phyloP scores from a whole-genome alignment of 2,797 vertebrate genomes.

The Helarctos malayanus region DNA sequence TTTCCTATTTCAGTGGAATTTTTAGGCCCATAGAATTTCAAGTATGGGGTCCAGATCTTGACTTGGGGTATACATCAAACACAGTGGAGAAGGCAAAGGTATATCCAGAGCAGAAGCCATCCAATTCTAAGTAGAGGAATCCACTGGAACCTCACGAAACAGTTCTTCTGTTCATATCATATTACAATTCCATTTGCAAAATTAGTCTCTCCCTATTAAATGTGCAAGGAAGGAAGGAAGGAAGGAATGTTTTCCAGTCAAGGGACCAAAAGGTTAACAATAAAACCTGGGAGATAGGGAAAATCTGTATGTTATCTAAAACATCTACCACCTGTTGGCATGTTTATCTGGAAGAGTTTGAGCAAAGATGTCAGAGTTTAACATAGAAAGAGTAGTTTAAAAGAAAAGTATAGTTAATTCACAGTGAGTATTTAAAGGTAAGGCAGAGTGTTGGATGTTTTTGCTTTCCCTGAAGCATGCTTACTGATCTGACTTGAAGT shows the following conservation, averaged over 20 bases:
- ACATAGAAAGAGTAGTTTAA: neutral
- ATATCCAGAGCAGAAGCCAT: neutral
- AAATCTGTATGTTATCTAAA: neutral
- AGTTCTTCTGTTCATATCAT: neutral
- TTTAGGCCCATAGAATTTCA: slow-evolving; percentile 4
- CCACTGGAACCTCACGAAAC: neutral
- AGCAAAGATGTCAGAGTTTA: neutral
- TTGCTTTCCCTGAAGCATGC: neutral
- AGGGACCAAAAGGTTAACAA: neutral
- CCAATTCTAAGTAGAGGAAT: neutral
- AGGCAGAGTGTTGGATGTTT: neutral
- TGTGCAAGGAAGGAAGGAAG: neutral
- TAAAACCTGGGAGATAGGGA: neutral
- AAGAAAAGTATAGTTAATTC: neutral
- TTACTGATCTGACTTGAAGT: neutral
- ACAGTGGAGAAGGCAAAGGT: neutral
- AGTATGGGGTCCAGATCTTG: neutral
- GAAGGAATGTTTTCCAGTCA: neutral
- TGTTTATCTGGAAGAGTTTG: neutral
- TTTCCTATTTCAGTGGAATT: slow-evolving; percentile 25
- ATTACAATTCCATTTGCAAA: neutral
- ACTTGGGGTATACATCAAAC: neutral
- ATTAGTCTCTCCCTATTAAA: neutral
- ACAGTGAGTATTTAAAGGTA: neutral
- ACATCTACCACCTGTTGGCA: neutral